phyloP scores from a whole-genome alignment of 2,797 vertebrate species.

The Anguilla pacifica region DNA sequence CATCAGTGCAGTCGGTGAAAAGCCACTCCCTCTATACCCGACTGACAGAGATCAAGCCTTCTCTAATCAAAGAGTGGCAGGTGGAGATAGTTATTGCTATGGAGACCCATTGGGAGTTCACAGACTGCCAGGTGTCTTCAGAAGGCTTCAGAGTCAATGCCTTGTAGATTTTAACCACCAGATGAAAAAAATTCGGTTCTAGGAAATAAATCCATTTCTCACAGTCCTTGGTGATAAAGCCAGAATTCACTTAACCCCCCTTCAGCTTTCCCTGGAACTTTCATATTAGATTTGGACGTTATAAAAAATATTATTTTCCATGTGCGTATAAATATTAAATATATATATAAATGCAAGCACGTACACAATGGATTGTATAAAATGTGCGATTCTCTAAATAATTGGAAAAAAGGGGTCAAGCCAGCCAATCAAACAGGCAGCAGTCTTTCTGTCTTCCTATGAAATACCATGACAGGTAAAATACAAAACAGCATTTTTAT shows the following conservation, averaged over 20 bases:
- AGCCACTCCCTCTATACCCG: not conserved
- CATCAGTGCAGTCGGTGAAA: not conserved
- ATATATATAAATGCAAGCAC: not conserved
- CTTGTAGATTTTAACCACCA: not conserved
- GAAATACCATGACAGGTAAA: not conserved
- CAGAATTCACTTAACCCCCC: not conserved
- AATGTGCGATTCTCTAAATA: not conserved
- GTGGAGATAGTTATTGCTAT: not conserved
- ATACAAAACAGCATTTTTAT: not conserved
- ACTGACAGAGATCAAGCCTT: not conserved
- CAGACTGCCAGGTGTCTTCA: not conserved
- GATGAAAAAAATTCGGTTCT: not conserved
- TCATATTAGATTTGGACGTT: not conserved
- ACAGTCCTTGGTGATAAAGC: not conserved
- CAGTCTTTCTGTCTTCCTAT: not conserved
- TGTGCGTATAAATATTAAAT: not conserved
- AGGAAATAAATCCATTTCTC: slow-evolving; percentile 6
- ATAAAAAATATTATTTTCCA: not conserved
- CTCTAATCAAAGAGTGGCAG: not conserved
- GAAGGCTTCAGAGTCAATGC: not conserved
- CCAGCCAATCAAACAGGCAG: not conserved
- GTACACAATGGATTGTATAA: not conserved
- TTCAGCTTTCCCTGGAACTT: not conserved
- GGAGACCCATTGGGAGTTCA: not conserved
- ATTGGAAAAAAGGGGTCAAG: not conserved